Evolutionary conservation across 1,140 invertebrate genomes (phyloP), one percentile per base, ranked within the genome.

Genomic region (Thalassaphorura encarpata): DNA sequence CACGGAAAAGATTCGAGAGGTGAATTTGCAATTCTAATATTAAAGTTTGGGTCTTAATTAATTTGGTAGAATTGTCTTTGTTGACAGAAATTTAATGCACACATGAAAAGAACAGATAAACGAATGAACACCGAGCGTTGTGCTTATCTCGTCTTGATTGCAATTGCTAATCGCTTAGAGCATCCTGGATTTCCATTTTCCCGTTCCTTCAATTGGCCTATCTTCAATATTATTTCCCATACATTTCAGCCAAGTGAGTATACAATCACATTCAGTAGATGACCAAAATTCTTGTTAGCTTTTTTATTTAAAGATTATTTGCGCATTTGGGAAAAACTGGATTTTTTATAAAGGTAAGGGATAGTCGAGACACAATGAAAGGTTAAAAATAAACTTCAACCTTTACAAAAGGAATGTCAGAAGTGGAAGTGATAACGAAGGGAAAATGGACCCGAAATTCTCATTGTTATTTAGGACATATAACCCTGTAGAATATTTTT

Each of bases 151-250:
- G 83, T 79, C 70, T 80, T 80, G 0, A 71, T 87, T 18, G 83
- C 85, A 15, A 76, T 91, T 29, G 85, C 83, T 15, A 90, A 90
- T 69, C 77, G 81, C 70, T 61, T 87, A 48, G 70, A 79, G 48
- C 83, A 73, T 79, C 78, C 1, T 92, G 87, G 87, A 85, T 88
- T 58, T 74, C 74, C 18, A 49, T 78, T 2, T 79, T 84, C 51
- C 79, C 80, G 0, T 56, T 83, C 2, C 71, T 89, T 18, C 67
- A 76, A 1, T 57, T 87, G 5, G 68, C 73, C 6, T 90, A 90
- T 67, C 43, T 81, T 1, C 63, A 62, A 16, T 74, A 77, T 39
- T 85, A 86, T 66, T 80, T 77, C 54, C 84, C 86, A 0, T 75
- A 76, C 49, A 24, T 83, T 4, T 69, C 69, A n/a, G 68, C 67